Percentiles rank a stretch among this genome's conserved stretches.
These are phyloP conservation scores for Dallia pectoralis DNA, from an alignment of 2,797 vertebrate genomes.

Conservation along the genomic window DNA sequence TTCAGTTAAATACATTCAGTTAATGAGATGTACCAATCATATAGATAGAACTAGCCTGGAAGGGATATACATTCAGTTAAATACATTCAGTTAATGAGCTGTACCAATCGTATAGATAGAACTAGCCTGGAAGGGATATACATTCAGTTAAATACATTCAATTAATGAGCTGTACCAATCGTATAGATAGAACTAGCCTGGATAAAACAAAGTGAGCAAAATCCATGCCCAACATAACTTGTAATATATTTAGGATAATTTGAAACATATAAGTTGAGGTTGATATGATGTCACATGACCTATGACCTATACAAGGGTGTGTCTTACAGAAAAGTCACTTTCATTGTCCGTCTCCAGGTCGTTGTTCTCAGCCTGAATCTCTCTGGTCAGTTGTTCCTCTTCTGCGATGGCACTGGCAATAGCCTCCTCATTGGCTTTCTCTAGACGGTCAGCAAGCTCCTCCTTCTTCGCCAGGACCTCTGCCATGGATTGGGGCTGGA, in stretches of 20 bases:
- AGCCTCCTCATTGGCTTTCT: slow-evolving; percentile 98
- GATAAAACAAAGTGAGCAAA: neutral
- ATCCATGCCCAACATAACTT: neutral
- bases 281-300: neutral
- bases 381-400: slow-evolving; percentile 94
- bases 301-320: neutral
- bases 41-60: slow-evolving; percentile 81
- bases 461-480: slow-evolving; percentile 98
- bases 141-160: no score
- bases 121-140: no score
- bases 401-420: slow-evolving; percentile 98
- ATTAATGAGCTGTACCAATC: no score
- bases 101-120: neutral
- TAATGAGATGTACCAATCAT: no score
- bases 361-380: slow-evolving; percentile 95
- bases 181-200: no score
- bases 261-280: no score
- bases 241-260: no score
- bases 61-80: neutral
- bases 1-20: no score
- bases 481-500: slow-evolving; percentile 91
- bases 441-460: slow-evolving; percentile 93
- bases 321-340: slow-evolving; percentile 90
- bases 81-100: neutral
- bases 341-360: slow-evolving; percentile 94